Evolutionary conservation across 2,797 vertebrate species (phyloP).

Genomic region (Alosa sapidissima): DNA sequence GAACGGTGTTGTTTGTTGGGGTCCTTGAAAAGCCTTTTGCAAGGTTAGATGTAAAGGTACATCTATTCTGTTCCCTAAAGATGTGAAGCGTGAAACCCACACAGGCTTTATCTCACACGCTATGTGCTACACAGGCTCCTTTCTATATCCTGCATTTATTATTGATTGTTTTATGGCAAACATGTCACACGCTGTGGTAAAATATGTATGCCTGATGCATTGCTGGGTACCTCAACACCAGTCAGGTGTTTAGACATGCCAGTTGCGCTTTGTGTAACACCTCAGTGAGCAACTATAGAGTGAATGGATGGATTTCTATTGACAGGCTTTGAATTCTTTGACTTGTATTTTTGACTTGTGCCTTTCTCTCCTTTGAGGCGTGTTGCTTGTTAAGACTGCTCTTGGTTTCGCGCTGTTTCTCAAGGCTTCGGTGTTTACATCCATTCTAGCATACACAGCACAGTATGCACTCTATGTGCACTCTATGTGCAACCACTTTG

Average conservation of each 20-base stretch:
- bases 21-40: background rate
- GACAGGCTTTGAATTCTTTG: slow-evolving; percentile 1
- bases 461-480: background rate
- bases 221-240: background rate
- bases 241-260: background rate
- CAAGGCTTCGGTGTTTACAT: background rate
- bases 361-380: background rate
- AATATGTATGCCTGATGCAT: background rate
- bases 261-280: background rate
- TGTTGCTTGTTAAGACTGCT: background rate
- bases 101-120: background rate
- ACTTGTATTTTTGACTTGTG: background rate
- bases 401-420: background rate
- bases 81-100: background rate
- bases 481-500: background rate
- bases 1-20: background rate
- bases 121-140: background rate
- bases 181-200: slow-evolving; percentile 15
- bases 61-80: slow-evolving; percentile 7
- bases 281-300: slow-evolving; percentile 1
- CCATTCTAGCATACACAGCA: background rate
- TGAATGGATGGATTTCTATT: background rate
- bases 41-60: background rate
- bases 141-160: background rate
- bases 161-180: slow-evolving; percentile 11